These are phyloP conservation scores for Procavia capensis DNA, from an alignment of 2,113 vertebrate species.

Conservation along the genomic window DNA sequence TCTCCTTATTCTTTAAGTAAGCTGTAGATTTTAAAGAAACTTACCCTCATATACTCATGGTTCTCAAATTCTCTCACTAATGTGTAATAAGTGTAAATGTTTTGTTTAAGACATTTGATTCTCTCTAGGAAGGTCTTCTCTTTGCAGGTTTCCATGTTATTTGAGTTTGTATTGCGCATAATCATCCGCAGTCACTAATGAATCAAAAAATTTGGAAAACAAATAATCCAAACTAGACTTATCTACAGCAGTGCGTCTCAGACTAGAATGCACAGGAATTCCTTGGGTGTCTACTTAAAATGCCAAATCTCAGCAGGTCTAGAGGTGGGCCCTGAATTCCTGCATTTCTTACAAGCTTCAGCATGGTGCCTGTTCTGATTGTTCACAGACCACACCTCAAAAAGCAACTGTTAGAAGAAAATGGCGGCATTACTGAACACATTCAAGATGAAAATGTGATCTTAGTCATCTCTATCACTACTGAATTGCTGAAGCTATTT, in stretches of 20 bases:
- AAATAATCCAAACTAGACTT: not conserved
- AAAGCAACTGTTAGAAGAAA: not conserved
- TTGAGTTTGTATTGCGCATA: not conserved
- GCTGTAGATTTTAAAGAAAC: not conserved
- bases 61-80: not conserved
- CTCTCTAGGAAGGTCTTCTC: not conserved
- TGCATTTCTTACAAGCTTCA: not conserved
- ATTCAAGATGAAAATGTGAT: not conserved
- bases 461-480: not conserved
- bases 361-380: not conserved
- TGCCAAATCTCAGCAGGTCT: not conserved
- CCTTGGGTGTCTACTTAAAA: not conserved
- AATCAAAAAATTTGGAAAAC: not conserved
- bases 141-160: not conserved
- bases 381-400: not conserved
- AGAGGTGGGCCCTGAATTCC: not conserved
- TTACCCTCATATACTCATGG: not conserved
- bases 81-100: not conserved
- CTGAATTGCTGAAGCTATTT: not conserved
- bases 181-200: not conserved
- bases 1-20: not conserved
- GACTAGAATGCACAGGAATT: not conserved
- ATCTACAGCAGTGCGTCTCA: not conserved
- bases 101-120: not conserved
- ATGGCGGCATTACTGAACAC: not conserved